A percentile compares a stretch with the other conserved stretches of the same genome.
phyloP scores from a whole-genome alignment of 2,113 vertebrate genomes.

The Gadus macrocephalus region DNA sequence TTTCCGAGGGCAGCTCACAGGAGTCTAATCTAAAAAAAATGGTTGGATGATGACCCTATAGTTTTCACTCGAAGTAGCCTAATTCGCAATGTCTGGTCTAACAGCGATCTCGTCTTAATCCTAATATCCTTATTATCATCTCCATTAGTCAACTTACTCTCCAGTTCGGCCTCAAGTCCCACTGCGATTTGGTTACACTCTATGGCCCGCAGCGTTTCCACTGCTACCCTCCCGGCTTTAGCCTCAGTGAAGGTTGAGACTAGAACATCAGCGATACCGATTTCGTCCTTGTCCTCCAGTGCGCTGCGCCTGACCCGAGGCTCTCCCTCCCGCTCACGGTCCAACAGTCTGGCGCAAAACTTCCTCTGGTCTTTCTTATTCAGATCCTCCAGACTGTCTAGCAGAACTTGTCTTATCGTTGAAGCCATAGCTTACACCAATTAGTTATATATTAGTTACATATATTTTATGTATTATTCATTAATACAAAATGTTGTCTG shows the following conservation, averaged over 20 bases:
- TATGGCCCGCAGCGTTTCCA: slow-evolving; percentile 15
- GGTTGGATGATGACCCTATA: neutral
- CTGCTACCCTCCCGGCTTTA: fast-evolving
- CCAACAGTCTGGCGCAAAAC: slow-evolving; percentile 25
- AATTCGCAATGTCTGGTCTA: too few relatives aligned
- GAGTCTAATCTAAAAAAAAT: too few relatives aligned
- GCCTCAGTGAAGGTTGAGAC: slow-evolving; percentile 18
- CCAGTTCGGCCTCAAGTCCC: neutral
- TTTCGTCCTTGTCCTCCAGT: fast-evolving
- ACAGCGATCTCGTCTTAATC: too few relatives aligned
- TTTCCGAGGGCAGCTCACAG: too few relatives aligned
- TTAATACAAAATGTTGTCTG: neutral
- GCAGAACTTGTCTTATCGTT: fast-evolving
- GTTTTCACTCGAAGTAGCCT: too few relatives aligned
- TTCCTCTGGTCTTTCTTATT: fast-evolving
- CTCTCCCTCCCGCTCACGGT: slow-evolving; percentile 1
- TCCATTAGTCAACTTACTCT: too few relatives aligned
- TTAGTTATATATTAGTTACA: neutral
- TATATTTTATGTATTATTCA: neutral
- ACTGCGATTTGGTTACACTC: fast-evolving
- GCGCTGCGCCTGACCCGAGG: neutral
- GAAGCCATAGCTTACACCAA: slow-evolving; percentile 25
- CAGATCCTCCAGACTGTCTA: slow-evolving; percentile 14
- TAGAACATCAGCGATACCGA: slow-evolving; percentile 21
- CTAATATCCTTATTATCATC: too few relatives aligned